phyloP scores from a whole-genome alignment of 2,797 vertebrate genomes.

The Sparidentex hasta region DNA sequence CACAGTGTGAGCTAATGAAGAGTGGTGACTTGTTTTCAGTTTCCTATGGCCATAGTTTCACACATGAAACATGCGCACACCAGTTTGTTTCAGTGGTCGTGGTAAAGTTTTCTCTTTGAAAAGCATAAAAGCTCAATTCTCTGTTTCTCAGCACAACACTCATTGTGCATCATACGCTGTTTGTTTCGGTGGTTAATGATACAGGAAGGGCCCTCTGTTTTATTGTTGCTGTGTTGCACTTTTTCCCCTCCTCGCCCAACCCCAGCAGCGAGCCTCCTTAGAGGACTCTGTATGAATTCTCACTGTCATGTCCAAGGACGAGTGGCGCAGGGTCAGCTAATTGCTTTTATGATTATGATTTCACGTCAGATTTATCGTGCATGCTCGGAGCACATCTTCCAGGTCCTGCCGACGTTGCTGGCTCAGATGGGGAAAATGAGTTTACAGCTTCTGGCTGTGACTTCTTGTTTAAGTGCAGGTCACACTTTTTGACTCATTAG shows the following conservation, averaged over 20 bases:
- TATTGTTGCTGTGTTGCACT: conserved; percentile 89
- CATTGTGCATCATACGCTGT: conserved; percentile 76
- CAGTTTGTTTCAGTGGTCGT: conserved; percentile 46
- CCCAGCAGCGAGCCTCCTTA: conserved; percentile 79
- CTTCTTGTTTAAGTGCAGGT: conserved; percentile 85
- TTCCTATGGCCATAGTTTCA: conserved; percentile 4
- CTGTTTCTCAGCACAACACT: conserved; percentile 69
- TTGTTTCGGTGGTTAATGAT: conserved; percentile 87
- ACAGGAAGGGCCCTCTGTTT: conserved; percentile 86
- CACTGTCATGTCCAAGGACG: conserved; percentile 90
- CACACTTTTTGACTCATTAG: conserved; percentile 86
- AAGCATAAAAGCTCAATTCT: conserved; percentile 65
- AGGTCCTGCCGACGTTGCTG: conserved; percentile 84
- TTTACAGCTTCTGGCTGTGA: conserved; percentile 85
- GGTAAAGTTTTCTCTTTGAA: conserved; percentile 56
- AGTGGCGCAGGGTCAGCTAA: conserved; percentile 90
- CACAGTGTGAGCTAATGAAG: neutral
- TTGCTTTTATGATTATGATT: conserved; percentile 92
- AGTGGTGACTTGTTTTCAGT: neutral
- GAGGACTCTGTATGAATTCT: conserved; percentile 88
- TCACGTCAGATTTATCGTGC: conserved; percentile 90
- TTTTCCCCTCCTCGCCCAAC: conserved; percentile 72
- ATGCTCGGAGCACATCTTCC: conserved; percentile 86
- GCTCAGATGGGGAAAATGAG: conserved; percentile 82
- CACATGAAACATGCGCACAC: conserved; percentile 29